Conservation (phyloP, 2,888 invertebrate genomes). For the Nymphalis c-album region DNA sequence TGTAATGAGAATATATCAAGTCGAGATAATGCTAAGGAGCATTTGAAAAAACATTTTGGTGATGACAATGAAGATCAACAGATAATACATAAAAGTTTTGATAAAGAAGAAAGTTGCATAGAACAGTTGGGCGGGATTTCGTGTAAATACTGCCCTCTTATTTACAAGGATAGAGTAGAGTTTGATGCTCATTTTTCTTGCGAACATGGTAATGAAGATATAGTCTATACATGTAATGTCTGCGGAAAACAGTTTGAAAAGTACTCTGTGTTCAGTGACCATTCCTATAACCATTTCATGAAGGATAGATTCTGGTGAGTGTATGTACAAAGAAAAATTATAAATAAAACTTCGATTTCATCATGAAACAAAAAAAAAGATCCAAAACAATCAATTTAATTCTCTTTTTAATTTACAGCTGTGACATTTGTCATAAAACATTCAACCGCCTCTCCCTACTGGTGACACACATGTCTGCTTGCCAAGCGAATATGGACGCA, state of each 20-base stretch:
- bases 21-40: constrained; percentile 53
- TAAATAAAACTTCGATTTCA: not conserved
- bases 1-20: constrained; percentile 56
- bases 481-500: constrained; percentile 53
- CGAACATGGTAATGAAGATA: constrained; percentile 61
- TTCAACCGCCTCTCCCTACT: constrained; percentile 79
- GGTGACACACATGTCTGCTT: constrained; percentile 76
- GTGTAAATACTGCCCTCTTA: constrained; percentile 77
- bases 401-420: constrained; percentile 54
- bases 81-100: constrained; percentile 47
- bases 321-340: constrained; percentile 41
- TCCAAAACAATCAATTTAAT: not conserved
- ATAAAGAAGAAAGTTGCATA: constrained; percentile 67
- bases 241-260: constrained; percentile 80
- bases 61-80: constrained; percentile 44
- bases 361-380: no score
- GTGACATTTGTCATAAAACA: constrained; percentile 76
- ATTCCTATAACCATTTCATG: constrained; percentile 79
- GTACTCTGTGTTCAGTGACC: constrained; percentile 77
- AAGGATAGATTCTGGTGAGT: constrained; percentile 69
- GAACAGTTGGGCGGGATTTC: constrained; percentile 71
- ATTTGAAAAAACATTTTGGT: constrained; percentile 65
- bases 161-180: constrained; percentile 73
- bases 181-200: constrained; percentile 78
- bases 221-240: constrained; percentile 80